phyloP scores from a whole-genome alignment of 2,113 vertebrate genomes.

The Protobothrops mucrosquamatus region DNA sequence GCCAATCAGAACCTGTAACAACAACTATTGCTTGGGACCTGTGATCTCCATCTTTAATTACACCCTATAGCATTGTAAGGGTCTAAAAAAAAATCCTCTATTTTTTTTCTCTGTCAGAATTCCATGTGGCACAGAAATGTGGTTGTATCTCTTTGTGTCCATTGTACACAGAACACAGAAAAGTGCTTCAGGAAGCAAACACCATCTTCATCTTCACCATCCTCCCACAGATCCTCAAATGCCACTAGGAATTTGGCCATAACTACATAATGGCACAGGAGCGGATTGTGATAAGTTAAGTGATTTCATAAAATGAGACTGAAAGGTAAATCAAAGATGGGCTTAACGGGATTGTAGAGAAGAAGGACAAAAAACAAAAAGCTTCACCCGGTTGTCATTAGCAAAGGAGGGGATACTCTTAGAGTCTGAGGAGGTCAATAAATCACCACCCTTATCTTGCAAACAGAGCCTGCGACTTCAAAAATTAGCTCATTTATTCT shows the following conservation, averaged over 20 bases:
- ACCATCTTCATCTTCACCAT: background rate
- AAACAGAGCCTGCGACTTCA: constrained; percentile 93
- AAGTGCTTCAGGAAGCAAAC: constrained; percentile 6
- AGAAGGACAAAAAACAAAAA: constrained; percentile 7
- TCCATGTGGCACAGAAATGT: background rate
- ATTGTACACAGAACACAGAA: background rate
- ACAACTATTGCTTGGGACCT: background rate
- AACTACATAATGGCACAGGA: constrained; percentile 8
- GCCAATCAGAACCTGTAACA: background rate
- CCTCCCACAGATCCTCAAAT: constrained; percentile 12
- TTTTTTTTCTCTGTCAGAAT: background rate
- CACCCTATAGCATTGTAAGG: background rate
- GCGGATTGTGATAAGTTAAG: constrained; percentile 28
- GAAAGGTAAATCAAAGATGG: constrained; percentile 32
- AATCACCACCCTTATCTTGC: constrained; percentile 93
- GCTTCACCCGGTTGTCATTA: constrained; percentile 64
- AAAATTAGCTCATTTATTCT: constrained; percentile 99
- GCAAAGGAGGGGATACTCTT: constrained; percentile 70
- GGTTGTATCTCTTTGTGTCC: background rate
- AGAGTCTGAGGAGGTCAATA: constrained; percentile 84
- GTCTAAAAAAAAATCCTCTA: background rate
- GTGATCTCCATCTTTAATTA: background rate
- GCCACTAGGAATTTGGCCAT: constrained; percentile 1
- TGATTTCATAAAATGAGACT: constrained; percentile 48
- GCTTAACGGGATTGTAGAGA: constrained; percentile 15